These are phyloP conservation scores for Parazoanthus darwini DNA, from an alignment of 92 coral and sea anemone species.

Conservation along the genomic window DNA sequence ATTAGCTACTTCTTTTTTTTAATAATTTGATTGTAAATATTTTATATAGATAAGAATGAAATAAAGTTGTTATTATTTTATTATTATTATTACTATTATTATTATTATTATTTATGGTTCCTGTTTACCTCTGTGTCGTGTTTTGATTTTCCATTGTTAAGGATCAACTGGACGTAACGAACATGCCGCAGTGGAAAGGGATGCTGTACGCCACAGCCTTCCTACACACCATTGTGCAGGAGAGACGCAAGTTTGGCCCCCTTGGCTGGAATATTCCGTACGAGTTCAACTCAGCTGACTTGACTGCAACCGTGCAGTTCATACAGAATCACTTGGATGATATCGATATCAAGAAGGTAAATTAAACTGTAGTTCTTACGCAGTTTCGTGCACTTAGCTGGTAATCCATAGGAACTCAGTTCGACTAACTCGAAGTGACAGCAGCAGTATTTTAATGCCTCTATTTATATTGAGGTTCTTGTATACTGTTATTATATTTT, in stretches of 20 bases:
- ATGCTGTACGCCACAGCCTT: conserved; percentile 98
- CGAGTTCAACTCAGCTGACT: conserved; percentile 99
- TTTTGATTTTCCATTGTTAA: not conserved
- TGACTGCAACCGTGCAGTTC: conserved; percentile 97
- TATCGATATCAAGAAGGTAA: conserved; percentile 92
- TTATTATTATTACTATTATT: too few species aligned
- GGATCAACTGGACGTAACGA: conserved; percentile 99
- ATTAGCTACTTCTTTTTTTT: too few species aligned
- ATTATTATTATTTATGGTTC: too few species aligned
- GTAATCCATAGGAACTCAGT: not conserved
- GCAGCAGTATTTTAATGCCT: too few species aligned
- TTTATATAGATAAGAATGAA: too few species aligned
- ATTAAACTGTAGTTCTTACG: not conserved
- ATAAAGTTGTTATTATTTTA: too few species aligned
- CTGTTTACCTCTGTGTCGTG: too few species aligned
- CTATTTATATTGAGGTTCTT: too few species aligned
- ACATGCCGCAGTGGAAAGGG: conserved; percentile 99
- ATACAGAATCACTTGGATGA: conserved; percentile 98
- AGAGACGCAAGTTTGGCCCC: conserved; percentile 98
- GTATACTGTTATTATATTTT: too few species aligned
- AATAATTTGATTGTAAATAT: too few species aligned
- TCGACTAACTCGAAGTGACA: not conserved
- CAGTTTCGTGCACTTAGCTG: not conserved
- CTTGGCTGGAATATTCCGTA: conserved; percentile 99
- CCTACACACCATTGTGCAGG: conserved; percentile 96